Evolutionary conservation across 2,888 invertebrate genomes (phyloP).

Genomic region (Drosophila niveifrons): DNA sequence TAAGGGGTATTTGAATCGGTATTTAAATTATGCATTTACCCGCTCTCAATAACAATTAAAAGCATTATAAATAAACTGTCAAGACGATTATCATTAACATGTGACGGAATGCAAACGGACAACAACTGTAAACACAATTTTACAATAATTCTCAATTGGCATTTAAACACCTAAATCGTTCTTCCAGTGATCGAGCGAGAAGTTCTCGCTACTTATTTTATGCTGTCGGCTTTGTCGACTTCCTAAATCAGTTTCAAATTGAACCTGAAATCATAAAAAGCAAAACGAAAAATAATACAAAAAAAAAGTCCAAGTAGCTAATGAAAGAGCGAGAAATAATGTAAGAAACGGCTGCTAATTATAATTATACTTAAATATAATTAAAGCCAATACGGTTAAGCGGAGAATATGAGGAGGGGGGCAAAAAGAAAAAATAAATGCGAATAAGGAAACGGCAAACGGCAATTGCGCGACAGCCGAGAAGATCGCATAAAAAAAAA

Average conservation of each 20-base stretch:
- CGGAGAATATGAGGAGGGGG: neutral
- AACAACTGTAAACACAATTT: slow-evolving; percentile 5
- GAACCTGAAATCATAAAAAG: slow-evolving; percentile 24
- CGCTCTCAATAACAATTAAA: neutral
- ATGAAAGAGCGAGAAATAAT: slow-evolving; percentile 9
- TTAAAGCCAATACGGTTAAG: slow-evolving; percentile 23
- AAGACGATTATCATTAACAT: neutral
- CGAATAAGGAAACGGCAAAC: slow-evolving; percentile 45
- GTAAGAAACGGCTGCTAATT: slow-evolving; percentile 21
- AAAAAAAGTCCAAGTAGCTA: slow-evolving; percentile 15
- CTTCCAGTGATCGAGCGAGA: neutral
- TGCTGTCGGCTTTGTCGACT: slow-evolving; percentile 6
- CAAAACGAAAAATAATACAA: slow-evolving; percentile 3
- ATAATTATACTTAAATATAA: slow-evolving; percentile 33
- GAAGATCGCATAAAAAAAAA: slow-evolving; percentile 28
- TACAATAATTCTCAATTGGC: neutral
- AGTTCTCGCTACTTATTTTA: slow-evolving; percentile 7
- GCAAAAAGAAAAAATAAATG: neutral
- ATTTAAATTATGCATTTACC: neutral
- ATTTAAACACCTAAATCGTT: neutral
- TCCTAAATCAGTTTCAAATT: slow-evolving; percentile 27
- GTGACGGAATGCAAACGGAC: neutral
- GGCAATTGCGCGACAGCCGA: slow-evolving; percentile 19
- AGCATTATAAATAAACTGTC: slow-evolving; percentile 1
- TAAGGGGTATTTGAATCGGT: neutral